Base-by-base conservation (phyloP, 2,888 invertebrate species). In the Oscheius sp. region DNA sequence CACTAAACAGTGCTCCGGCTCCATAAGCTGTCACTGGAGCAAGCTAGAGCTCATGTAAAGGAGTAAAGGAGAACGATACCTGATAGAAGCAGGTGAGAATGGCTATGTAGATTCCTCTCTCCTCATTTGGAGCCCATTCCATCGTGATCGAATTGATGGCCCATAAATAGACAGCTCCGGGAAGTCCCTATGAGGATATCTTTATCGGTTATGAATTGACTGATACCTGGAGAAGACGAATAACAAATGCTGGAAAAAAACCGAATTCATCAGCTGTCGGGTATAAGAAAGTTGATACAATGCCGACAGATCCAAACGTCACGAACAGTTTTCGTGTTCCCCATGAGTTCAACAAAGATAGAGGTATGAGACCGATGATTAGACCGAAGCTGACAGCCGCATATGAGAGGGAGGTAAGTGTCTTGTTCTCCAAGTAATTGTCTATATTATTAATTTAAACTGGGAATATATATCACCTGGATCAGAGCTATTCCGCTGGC, bases 321-420 rank as follows among this genome's bases (percentile, higher is more conserved):
- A 44, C 36, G 1, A 71, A 65, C 8, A 73, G 69, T 38, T 70
- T 70, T 64, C 75, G 70, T 12, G 75, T 75, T 47, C 75, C 75
- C 17, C 73, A 45, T 20, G 45, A 47, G 17, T 73, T 54, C n/a
- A 73, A 51, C 3, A 68, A 62, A 20, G 71, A 66, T 0, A 75
- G 47, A 3, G 75, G 75, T 14, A 73, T 20, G 47, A 73, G 50
- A 33, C 73, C 75, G 28, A 73, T 24, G 5, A 73, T 63, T 6
- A 75, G 64, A 12, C 75, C 75, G 24, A 73, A 56, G 6, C 71
- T 71, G 14, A 75, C 75, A 0, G 75, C 73, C n/a, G 73, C 69
- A 38, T 68, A 72, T 9, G 65, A 68, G 50, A 69, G 73, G 33
- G 69, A 71, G 9, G 65, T 69, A 28, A 64, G 64, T 14, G 57